Base-by-base conservation (phyloP, 2,888 invertebrate genomes). In the Cataglyphis livida region DNA sequence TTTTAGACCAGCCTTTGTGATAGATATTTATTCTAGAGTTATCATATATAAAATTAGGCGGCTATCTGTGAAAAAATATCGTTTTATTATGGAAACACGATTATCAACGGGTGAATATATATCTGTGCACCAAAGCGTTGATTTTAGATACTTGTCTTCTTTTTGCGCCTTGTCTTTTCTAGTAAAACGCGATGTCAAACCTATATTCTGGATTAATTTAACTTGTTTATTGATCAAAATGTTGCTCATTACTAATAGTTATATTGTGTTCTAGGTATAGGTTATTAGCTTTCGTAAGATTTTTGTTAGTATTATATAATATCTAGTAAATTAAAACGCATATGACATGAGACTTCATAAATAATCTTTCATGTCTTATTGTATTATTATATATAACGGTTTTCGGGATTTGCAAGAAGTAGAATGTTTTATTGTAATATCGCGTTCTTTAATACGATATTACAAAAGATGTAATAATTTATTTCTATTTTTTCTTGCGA, bases 11-110 rank as follows among this genome's bases (percentile, higher is more conserved):
- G 92, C 91, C 89, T 92, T 93, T 94, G 94, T 94, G 94, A 94
- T 94, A 94, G 93, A 92, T 94, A 94, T 94, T 94, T 94, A 94
- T 94, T 94, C 84, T 94, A 93, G 92, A 84, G 85, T 91, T 71
- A 79, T 73, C 92, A 92, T 88, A 89, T n/a, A n/a, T 87, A 82
- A 89, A 68, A 85, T 85, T 90, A 87, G 87, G 88, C 90, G 90
- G 84, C 90, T 92, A 91, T 90, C 92, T 91, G 91, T 90, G 38
- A 66, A 71, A 32, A 76, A 35, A 71, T 25, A 15, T 44, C n/a
- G 44, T 62, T 84, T 81, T 68, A 81, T 81, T 66, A 41, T 54
- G 44, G 21, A 74, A 64, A 65, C 6, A 68, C 48, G 10, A 75
- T 57, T 70, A 82, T 38, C 68, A 82, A 85, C 64, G 18, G 70